Base-by-base conservation (phyloP, 2,113 vertebrate species). In the Neogobius melanostomus region DNA sequence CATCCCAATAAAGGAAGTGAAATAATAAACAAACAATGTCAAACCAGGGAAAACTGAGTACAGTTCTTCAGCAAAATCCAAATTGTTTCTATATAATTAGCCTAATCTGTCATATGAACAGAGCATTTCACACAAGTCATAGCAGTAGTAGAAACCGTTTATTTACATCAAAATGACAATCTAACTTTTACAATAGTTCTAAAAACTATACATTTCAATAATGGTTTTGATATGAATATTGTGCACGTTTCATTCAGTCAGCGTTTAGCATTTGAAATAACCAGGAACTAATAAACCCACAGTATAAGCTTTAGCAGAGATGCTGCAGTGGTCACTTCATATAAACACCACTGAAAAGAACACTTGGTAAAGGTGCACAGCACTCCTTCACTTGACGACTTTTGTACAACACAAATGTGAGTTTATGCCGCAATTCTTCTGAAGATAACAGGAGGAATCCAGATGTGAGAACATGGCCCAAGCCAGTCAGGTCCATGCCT, bases 151-250 rank as follows among this genome's bases (percentile, higher is more conserved):
- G 45, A 80, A 86, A 74, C 8, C 4, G 59, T 93, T 92, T 93
- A 92, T 90, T 90, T 89, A 89, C 79, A 90, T 56, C 64, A 85
- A 70, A 84, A 82, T 79, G 67, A 76, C 71, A 83, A 82, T 82
- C 80, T 80, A 79, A 81, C 85, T 51, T 73, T 84, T 59, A 81
- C 69, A 79, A 64, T 53, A 52, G 62, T 72, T 72, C 84, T 87
- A 87, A 72, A 79, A 90, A 85, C 81, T 85, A 88, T 78, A 77
- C 71, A 74, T 69, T 77, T 42, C 68, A 56, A 46, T 36, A 68
- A 71, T 46, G 11, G 69, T 81, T 83, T 72, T 52, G 7, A 82
- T 77, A 48, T 64, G 42, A 57, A 72, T 69, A 59, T 64, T 2
- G 53, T 45, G 49, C 21, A 49, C 74, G 78, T 73, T 80, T 67